Percentiles rank a stretch among this genome's conserved stretches.
These are phyloP conservation scores for Archaeoteleia sp. DNA, from an alignment of 2,888 invertebrate species.

Conservation along the genomic window DNA sequence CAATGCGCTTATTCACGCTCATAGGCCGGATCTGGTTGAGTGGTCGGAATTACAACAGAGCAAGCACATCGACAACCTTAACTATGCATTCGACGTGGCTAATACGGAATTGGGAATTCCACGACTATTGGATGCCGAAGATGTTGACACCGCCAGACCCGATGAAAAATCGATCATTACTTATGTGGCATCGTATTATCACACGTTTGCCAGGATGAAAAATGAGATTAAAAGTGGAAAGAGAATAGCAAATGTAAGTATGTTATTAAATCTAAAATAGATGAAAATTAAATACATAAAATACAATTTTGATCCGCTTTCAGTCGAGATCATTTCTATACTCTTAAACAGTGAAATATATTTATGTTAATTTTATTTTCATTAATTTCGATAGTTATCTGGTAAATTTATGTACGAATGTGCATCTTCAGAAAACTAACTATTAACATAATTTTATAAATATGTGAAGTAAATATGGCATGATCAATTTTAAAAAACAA, in stretches of 20 bases:
- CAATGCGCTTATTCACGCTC: slow-evolving; percentile 98
- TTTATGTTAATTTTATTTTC: too few species aligned
- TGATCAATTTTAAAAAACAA: too few species aligned
- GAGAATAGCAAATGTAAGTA: slow-evolving; percentile 94
- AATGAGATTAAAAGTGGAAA: slow-evolving; percentile 98
- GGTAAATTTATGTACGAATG: too few species aligned
- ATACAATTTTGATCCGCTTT: too few species aligned
- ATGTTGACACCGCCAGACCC: slow-evolving; percentile 94
- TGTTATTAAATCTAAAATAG: neutral
- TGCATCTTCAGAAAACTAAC: too few species aligned
- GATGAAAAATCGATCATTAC: slow-evolving; percentile 99
- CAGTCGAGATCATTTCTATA: too few species aligned
- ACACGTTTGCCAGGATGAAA: slow-evolving; percentile 99
- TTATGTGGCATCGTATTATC: slow-evolving; percentile 99
- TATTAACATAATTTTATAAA: too few species aligned
- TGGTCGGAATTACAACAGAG: slow-evolving; percentile 87
- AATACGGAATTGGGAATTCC: slow-evolving; percentile 95
- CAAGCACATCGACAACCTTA: slow-evolving; percentile 95
- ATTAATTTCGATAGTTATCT: too few species aligned
- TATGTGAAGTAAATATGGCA: too few species aligned
- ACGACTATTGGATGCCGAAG: slow-evolving; percentile 94
- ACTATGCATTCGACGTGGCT: slow-evolving; percentile 98
- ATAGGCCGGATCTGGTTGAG: slow-evolving; percentile 95
- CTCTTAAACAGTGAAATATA: too few species aligned
- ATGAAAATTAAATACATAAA: too few species aligned